Evolutionary conservation across 2,113 vertebrate genomes (phyloP).

Genomic region (Rhodinocichla rosea): DNA sequence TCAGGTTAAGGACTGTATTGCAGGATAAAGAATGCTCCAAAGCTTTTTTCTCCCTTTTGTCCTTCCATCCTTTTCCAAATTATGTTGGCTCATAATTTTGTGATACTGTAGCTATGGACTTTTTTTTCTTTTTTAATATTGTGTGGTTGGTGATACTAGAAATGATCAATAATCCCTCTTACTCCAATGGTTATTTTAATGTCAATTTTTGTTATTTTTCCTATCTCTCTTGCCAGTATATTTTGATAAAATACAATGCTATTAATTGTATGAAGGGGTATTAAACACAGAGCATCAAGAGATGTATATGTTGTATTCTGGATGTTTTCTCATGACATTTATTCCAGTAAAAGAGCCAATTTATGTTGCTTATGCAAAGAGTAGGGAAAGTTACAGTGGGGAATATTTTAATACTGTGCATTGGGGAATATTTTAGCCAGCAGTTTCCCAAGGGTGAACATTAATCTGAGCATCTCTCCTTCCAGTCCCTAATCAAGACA

Average conservation of each 20-base stretch:
- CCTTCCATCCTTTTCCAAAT: background rate
- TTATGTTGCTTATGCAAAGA: background rate
- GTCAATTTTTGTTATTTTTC: background rate
- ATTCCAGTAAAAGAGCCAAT: background rate
- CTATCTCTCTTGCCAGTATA: background rate
- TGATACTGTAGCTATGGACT: background rate
- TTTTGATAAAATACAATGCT: background rate
- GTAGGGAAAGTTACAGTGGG: background rate
- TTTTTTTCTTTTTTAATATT: background rate
- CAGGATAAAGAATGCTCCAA: background rate
- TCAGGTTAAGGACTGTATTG: background rate
- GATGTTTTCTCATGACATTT: background rate
- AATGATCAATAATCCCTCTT: background rate
- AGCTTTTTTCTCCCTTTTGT: background rate
- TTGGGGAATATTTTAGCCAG: conserved; percentile 65
- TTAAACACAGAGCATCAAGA: background rate
- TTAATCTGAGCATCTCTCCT: conserved; percentile 71
- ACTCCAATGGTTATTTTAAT: background rate
- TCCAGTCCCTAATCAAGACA: conserved; percentile 92
- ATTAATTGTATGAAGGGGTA: background rate
- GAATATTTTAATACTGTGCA: conserved; percentile 55
- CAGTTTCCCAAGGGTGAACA: conserved; percentile 60
- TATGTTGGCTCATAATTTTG: background rate
- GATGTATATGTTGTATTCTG: background rate
- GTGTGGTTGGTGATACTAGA: background rate